phyloP scores from a whole-genome alignment of 2,113 vertebrate genomes.

The Lampris megalopsis region DNA sequence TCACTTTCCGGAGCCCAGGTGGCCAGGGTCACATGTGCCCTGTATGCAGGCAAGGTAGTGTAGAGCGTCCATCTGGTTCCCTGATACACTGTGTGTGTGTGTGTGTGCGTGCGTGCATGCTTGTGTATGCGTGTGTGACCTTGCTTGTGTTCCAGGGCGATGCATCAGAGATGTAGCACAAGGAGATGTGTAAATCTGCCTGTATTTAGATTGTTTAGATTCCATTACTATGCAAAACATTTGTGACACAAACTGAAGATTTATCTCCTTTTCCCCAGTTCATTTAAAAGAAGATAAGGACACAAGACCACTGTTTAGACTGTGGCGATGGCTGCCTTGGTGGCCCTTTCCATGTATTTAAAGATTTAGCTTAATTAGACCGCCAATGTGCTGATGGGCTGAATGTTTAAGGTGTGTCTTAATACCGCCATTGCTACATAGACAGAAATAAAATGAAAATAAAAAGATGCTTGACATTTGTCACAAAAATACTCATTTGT shows the following conservation, averaged over 20 bases:
- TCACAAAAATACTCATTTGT: too few species aligned
- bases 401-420: neutral
- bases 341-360: slow-evolving; percentile 6
- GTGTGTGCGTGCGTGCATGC: slow-evolving; percentile 8
- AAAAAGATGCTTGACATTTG: neutral
- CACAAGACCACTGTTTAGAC: slow-evolving; percentile 26
- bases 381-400: slow-evolving; percentile 6
- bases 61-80: slow-evolving; percentile 69
- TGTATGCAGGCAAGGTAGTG: slow-evolving; percentile 61
- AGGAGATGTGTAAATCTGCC: neutral
- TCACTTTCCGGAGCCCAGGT: slow-evolving; percentile 74
- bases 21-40: slow-evolving; percentile 67
- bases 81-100: slow-evolving; percentile 29
- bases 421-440: neutral
- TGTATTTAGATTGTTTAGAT: too few species aligned
- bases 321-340: neutral
- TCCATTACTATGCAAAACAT: neutral
- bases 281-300: neutral
- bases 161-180: neutral
- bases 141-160: slow-evolving; percentile 37
- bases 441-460: neutral
- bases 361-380: slow-evolving; percentile 16
- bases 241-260: too few species aligned
- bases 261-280: neutral
- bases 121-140: slow-evolving; percentile 32